Conservation (phyloP, 2,113 vertebrate species). For the Leuciscus idus region DNA sequence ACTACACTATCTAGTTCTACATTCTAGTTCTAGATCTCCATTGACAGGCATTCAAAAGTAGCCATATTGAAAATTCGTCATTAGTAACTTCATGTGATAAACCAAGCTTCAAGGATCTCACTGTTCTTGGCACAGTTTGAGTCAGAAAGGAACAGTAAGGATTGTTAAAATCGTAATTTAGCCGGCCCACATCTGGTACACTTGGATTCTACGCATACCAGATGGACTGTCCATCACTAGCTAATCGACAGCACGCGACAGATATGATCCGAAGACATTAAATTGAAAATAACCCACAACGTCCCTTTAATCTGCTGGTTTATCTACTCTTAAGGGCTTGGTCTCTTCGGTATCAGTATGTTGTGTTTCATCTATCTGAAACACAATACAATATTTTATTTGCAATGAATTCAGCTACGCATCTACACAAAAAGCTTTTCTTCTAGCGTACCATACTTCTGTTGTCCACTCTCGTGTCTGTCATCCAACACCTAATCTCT, state of each 20-base stretch:
- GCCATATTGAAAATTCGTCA: not conserved
- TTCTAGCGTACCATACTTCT: not conserved
- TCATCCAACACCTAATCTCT: slow-evolving; percentile 4
- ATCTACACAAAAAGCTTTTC: not conserved
- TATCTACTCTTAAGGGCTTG: not conserved
- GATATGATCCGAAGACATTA: not conserved
- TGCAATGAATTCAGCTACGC: not conserved
- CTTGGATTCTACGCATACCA: too few relatives aligned
- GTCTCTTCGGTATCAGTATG: not conserved
- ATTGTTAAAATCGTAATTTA: too few relatives aligned
- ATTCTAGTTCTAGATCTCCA: not conserved
- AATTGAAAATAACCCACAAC: not conserved
- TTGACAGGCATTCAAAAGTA: not conserved
- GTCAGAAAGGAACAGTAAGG: not conserved
- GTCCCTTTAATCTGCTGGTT: not conserved
- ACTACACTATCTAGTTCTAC: not conserved
- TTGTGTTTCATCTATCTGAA: not conserved
- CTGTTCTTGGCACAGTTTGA: not conserved
- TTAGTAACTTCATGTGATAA: too few relatives aligned
- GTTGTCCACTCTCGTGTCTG: not conserved
- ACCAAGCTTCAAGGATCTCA: not conserved
- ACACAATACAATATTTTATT: not conserved
- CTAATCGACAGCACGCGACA: too few relatives aligned
- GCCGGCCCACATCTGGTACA: too few relatives aligned
- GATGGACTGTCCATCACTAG: too few relatives aligned